Conservation (phyloP, 1,140 invertebrate species). For the Trinorchestia longiramus region DNA sequence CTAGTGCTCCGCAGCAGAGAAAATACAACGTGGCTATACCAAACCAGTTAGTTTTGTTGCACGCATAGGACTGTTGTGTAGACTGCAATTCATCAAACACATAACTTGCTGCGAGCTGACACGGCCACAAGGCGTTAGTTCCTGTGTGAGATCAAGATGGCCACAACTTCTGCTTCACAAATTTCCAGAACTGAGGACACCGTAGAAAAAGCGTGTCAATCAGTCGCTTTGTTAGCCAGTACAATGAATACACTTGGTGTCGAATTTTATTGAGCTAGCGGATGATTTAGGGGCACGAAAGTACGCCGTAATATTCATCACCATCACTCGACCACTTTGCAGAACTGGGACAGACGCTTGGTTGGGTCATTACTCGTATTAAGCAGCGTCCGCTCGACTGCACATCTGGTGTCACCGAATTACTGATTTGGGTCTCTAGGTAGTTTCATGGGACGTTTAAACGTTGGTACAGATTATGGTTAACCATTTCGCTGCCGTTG, state of each 20-base stretch:
- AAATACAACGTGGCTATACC: neutral
- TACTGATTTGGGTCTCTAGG: neutral
- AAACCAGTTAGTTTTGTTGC: neutral
- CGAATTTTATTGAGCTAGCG: neutral
- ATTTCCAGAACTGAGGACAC: neutral
- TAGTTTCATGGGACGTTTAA: neutral
- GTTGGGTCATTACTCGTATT: neutral
- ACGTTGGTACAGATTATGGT: neutral
- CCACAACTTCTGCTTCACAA: neutral
- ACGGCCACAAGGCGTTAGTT: neutral
- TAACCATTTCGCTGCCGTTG: no score
- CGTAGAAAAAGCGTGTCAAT: neutral
- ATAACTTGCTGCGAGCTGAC: neutral
- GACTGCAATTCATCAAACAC: neutral
- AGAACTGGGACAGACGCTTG: neutral
- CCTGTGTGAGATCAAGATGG: neutral
- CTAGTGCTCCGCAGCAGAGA: neutral
- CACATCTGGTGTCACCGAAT: neutral
- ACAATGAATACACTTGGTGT: neutral
- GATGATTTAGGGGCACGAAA: neutral
- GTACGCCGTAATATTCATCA: neutral
- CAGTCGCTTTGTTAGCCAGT: neutral
- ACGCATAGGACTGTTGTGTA: neutral
- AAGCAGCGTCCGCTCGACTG: neutral
- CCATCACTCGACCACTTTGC: neutral